Evolutionary conservation across 2,888 invertebrate species (phyloP).

Genomic region (Oxytorus armatus): DNA sequence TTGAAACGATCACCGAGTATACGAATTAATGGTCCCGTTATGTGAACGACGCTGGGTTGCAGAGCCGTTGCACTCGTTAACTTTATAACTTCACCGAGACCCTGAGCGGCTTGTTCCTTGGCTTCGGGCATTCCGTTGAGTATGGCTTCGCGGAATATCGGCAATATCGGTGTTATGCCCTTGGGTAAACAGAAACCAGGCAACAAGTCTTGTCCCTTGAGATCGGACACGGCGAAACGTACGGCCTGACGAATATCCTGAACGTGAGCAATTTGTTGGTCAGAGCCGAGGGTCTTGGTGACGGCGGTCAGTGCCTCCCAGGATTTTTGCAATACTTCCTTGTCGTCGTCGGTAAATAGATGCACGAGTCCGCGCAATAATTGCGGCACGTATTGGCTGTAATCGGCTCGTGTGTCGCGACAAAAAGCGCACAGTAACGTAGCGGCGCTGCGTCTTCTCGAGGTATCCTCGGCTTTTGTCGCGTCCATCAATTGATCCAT

Average conservation of each 20-base stretch:
- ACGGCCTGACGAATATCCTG: slow-evolving; percentile 96
- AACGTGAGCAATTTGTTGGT: slow-evolving; percentile 94
- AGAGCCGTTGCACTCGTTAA: slow-evolving; percentile 94
- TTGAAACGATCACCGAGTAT: slow-evolving; percentile 98
- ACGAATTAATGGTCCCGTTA: slow-evolving; percentile 98
- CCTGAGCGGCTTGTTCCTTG: slow-evolving; percentile 97
- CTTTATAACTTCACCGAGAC: slow-evolving; percentile 92
- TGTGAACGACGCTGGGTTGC: slow-evolving; percentile 97
- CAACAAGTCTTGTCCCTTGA: slow-evolving; percentile 91
- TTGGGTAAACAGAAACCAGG: slow-evolving; percentile 98
- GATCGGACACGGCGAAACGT: slow-evolving; percentile 94
- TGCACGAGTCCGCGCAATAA: slow-evolving; percentile 94
- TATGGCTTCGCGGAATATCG: slow-evolving; percentile 98
- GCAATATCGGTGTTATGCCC: slow-evolving; percentile 96
- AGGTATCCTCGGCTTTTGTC: slow-evolving; percentile 88
- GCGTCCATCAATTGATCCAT: slow-evolving; percentile 94
- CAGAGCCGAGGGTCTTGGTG: slow-evolving; percentile 93
- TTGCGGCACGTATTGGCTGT: slow-evolving; percentile 94
- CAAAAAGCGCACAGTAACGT: slow-evolving; percentile 96
- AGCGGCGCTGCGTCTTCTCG: slow-evolving; percentile 92
- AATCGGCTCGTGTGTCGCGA: slow-evolving; percentile 94
- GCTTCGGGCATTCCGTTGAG: slow-evolving; percentile 97
- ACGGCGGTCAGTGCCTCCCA: slow-evolving; percentile 97
- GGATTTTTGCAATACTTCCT: slow-evolving; percentile 92
- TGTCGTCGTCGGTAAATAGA: slow-evolving; percentile 93